Evolutionary conservation across 2,113 vertebrate species (phyloP).

Genomic region (Copsychus sechellarum): DNA sequence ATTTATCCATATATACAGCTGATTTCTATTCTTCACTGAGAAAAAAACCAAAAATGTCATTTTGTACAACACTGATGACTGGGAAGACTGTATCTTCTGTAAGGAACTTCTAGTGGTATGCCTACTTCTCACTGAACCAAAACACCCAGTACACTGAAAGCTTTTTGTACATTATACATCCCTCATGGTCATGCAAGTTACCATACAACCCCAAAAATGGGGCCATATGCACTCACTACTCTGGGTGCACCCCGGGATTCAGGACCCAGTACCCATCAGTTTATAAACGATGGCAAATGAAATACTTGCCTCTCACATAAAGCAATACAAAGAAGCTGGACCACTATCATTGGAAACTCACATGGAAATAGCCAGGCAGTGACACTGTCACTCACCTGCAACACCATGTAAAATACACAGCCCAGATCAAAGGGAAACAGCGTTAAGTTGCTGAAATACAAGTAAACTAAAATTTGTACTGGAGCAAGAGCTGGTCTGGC

Average conservation of each 20-base stretch:
- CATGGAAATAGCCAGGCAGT: neutral
- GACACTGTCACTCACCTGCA: neutral
- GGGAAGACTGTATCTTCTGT: neutral
- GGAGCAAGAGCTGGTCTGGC: rapidly evolving
- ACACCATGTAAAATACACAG: neutral
- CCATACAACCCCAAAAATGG: neutral
- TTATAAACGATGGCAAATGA: neutral
- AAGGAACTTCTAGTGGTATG: neutral
- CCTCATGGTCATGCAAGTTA: neutral
- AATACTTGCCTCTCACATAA: neutral
- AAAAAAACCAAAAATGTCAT: neutral
- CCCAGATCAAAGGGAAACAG: neutral
- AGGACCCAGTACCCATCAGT: too few species aligned
- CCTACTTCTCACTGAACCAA: neutral
- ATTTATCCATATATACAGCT: neutral
- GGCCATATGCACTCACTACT: neutral
- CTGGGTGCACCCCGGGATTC: neutral
- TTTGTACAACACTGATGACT: neutral
- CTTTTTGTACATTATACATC: neutral
- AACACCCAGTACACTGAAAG: rapidly evolving
- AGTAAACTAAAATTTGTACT: neutral
- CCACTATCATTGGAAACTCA: rapidly evolving
- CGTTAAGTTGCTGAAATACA: neutral
- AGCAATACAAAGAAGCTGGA: neutral
- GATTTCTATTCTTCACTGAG: neutral